A percentile compares a stretch with the other conserved stretches of the same genome.
phyloP scores from a whole-genome alignment of 2,888 invertebrate genomes.

The Cosmopolites sordidus region DNA sequence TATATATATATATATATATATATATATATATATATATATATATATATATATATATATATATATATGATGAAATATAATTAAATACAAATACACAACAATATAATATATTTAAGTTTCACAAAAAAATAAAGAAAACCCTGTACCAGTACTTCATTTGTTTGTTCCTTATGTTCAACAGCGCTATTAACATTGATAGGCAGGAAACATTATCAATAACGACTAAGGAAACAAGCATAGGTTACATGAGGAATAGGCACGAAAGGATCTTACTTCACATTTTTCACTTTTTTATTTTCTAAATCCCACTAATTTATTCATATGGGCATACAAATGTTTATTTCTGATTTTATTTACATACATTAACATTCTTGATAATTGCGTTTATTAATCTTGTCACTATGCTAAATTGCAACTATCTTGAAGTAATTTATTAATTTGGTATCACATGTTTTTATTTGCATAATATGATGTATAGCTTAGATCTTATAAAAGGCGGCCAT shows the following conservation, averaged over 20 bases:
- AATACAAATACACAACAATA: no score
- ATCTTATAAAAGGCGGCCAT: slow-evolving; percentile 17
- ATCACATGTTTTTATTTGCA: slow-evolving; percentile 25
- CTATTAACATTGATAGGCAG: no score
- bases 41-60: no score
- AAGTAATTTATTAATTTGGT: slow-evolving; percentile 29
- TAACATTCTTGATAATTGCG: slow-evolving; percentile 28
- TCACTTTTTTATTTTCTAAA: slow-evolving; percentile 4
- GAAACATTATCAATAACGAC: no score
- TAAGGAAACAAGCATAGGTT: no score
- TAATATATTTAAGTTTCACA: no score
- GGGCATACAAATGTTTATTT: slow-evolving; percentile 18
- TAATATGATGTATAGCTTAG: slow-evolving; percentile 24
- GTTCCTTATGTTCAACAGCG: no score
- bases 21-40: no score
- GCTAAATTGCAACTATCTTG: slow-evolving; percentile 27
- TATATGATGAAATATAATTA: no score
- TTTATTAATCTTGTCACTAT: slow-evolving; percentile 30
- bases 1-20: no score
- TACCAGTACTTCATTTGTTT: no score
- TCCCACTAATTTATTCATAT: slow-evolving; percentile 18
- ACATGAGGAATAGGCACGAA: not conserved
- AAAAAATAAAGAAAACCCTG: no score
- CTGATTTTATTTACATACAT: slow-evolving; percentile 27
- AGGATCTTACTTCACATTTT: slow-evolving; percentile 1